phyloP scores from a whole-genome alignment of 2,797 vertebrate species.

The Rhadinocentrus ornatus region DNA sequence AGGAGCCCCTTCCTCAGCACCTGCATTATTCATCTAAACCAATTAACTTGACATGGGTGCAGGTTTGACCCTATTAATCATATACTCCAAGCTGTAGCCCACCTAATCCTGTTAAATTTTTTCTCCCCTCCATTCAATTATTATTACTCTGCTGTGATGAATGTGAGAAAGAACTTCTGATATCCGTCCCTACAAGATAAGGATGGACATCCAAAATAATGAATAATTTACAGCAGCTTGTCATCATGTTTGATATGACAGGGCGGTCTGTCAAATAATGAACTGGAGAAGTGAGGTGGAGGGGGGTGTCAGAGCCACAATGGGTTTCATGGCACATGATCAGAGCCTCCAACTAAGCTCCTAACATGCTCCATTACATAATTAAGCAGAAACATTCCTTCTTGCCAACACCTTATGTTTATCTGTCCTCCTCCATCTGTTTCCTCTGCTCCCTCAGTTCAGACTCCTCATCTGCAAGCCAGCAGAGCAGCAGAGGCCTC shows the following conservation, averaged over 20 bases:
- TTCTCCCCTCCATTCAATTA: slow-evolving; percentile 40
- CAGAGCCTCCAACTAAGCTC: slow-evolving; percentile 61
- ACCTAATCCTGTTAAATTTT: slow-evolving; percentile 44
- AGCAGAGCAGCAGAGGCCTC: slow-evolving; percentile 31
- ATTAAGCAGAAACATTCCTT: slow-evolving; percentile 56
- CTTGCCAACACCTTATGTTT: slow-evolving; percentile 59
- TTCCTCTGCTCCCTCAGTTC: slow-evolving; percentile 36
- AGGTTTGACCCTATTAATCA: slow-evolving; percentile 58
- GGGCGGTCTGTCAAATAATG: slow-evolving; percentile 28
- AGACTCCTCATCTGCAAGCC: slow-evolving; percentile 37
- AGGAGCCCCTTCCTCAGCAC: slow-evolving; percentile 32
- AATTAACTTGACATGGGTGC: slow-evolving; percentile 62
- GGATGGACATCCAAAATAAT: slow-evolving; percentile 41
- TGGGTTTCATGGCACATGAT: slow-evolving; percentile 49
- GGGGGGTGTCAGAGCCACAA: slow-evolving; percentile 21
- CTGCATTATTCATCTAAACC: slow-evolving; percentile 73
- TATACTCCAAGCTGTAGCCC: slow-evolving; percentile 37
- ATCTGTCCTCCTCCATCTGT: slow-evolving; percentile 60
- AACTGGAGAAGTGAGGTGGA: slow-evolving; percentile 12
- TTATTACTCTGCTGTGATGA: slow-evolving; percentile 47
- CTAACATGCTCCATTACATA: slow-evolving; percentile 68
- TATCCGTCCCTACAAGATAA: slow-evolving; percentile 33
- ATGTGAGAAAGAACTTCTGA: slow-evolving; percentile 28
- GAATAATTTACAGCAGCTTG: slow-evolving; percentile 52
- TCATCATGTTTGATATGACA: slow-evolving; percentile 25